phyloP scores from a whole-genome alignment of 1,140 invertebrate genomes.

The Maniola jurtina region DNA sequence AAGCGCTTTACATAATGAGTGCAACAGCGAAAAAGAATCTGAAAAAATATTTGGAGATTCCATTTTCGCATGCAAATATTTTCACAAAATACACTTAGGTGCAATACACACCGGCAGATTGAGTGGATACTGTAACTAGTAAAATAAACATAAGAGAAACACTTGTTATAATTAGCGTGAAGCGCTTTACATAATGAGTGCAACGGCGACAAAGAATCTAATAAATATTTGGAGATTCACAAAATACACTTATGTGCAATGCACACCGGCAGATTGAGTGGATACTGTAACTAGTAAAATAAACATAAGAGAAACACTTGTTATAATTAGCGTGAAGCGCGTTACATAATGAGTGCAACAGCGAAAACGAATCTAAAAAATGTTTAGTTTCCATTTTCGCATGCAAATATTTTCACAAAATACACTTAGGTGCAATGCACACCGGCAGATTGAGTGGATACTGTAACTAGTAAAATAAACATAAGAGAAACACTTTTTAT shows the following conservation, averaged over 20 bases:
- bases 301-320: slow-evolving; percentile 28
- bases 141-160: slow-evolving; percentile 22
- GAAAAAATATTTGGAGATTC: not conserved
- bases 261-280: too few species aligned
- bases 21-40: slow-evolving; percentile 5
- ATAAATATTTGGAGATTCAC: not conserved
- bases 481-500: slow-evolving; percentile 29
- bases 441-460: too few species aligned
- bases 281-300: slow-evolving; percentile 17
- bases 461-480: slow-evolving; percentile 16
- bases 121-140: slow-evolving; percentile 16
- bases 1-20: too few species aligned
- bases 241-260: too few species aligned
- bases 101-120: too few species aligned
- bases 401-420: not conserved
- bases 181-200: too few species aligned
- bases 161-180: slow-evolving; percentile 24
- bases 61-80: not conserved
- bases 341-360: slow-evolving; percentile 12
- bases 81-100: too few species aligned
- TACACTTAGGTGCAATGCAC: too few species aligned
- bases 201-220: slow-evolving; percentile 2
- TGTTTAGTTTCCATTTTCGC: not conserved
- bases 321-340: slow-evolving; percentile 18
- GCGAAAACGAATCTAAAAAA: slow-evolving; percentile 4